phyloP scores from a whole-genome alignment of 2,113 vertebrate genomes.

The Hassar affinis region DNA sequence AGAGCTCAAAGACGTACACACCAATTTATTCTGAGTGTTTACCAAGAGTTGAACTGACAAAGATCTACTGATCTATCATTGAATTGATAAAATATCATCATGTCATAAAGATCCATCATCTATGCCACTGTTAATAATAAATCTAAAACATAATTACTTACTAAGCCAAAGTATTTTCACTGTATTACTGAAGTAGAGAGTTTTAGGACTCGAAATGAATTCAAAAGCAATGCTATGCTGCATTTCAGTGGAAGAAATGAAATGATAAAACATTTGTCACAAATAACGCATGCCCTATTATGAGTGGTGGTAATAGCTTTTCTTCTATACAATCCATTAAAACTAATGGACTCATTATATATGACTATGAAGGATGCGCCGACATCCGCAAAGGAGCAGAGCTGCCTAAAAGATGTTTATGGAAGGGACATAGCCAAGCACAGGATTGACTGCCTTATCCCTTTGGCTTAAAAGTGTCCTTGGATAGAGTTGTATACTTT shows the following conservation, averaged over 20 bases:
- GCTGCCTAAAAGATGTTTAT: conserved; percentile 39
- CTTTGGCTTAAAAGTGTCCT: conserved; percentile 18
- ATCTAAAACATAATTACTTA: neutral
- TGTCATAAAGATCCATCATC: neutral
- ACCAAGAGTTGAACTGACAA: neutral
- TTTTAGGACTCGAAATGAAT: neutral
- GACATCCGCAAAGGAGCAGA: conserved; percentile 29
- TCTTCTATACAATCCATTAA: conserved; percentile 40
- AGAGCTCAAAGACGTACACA: conserved; percentile 24
- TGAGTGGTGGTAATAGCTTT: conserved; percentile 44
- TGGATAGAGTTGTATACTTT: conserved; percentile 27
- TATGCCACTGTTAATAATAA: conserved; percentile 4
- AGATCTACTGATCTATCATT: neutral
- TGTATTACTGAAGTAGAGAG: neutral
- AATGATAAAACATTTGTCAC: conserved; percentile 46
- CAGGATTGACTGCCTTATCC: conserved; percentile 32
- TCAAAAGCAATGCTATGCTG: conserved; percentile 17
- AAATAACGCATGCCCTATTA: conserved; percentile 32
- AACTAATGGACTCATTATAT: conserved; percentile 47
- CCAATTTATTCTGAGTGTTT: conserved; percentile 27
- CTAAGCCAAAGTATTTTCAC: neutral
- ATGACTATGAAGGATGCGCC: conserved; percentile 39
- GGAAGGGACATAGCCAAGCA: neutral
- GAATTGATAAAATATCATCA: neutral
- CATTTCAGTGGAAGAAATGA: conserved; percentile 33